A percentile compares a stretch with the other conserved stretches of the same genome.
phyloP scores from a whole-genome alignment of 1,140 invertebrate genomes.

The Drosophila grimshawi region DNA sequence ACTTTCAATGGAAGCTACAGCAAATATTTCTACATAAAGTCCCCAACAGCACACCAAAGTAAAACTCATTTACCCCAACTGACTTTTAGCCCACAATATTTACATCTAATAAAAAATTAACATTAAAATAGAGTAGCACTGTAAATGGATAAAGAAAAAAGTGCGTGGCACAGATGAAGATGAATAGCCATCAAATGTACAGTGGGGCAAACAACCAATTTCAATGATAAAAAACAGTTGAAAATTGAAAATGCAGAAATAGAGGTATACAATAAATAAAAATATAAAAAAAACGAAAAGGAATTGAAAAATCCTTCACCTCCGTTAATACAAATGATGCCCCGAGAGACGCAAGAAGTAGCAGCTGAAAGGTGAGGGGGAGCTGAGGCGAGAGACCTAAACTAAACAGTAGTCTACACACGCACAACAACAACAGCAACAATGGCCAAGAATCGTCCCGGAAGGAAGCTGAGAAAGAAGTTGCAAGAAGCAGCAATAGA shows the following conservation, averaged over 20 bases:
- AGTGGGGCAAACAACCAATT: conserved; percentile 18
- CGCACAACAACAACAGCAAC: conserved; percentile 53
- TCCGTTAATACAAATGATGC: conserved; percentile 84
- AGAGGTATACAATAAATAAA: neutral
- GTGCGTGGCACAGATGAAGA: conserved; percentile 62
- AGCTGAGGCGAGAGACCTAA: conserved; percentile 17
- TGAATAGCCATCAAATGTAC: conserved; percentile 47
- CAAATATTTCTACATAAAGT: neutral
- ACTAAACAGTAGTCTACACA: conserved; percentile 51
- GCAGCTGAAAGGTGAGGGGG: conserved; percentile 5
- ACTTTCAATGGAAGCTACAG: neutral
- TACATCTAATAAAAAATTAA: conserved; percentile 75
- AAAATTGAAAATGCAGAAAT: conserved; percentile 55
- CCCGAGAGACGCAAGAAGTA: conserved; percentile 68
- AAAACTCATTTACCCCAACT: neutral
- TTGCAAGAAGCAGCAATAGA: conserved; percentile 28
- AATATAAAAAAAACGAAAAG: conserved; percentile 28
- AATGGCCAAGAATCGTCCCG: conserved; percentile 41
- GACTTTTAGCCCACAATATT: conserved; percentile 36
- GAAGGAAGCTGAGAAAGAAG: conserved; percentile 59
- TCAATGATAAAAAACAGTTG: neutral
- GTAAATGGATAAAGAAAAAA: conserved; percentile 35
- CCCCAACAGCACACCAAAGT: neutral
- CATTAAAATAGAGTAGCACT: conserved; percentile 43
- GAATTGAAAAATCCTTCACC: conserved; percentile 84